phyloP scores from a whole-genome alignment of 2,797 vertebrate genomes.

The Champsocephalus esox region DNA sequence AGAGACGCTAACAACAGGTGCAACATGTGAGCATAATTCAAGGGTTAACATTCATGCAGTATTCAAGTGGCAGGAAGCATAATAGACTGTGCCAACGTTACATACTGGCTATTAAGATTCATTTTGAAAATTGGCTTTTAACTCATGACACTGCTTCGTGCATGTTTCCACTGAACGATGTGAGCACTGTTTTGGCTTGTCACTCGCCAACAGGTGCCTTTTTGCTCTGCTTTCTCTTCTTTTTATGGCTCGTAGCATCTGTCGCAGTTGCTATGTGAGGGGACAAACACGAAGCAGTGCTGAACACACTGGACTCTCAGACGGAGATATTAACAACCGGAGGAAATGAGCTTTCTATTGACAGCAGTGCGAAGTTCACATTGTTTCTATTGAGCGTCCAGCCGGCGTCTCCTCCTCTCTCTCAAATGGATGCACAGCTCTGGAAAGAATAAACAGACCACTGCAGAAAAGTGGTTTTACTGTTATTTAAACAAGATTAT shows the following conservation, averaged over 20 bases:
- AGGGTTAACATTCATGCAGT: too few relatives aligned
- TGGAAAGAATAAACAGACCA: too few relatives aligned
- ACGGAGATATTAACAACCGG: constrained; percentile 52
- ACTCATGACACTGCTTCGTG: not conserved
- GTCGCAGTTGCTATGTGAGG: constrained; percentile 67
- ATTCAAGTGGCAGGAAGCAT: too few relatives aligned
- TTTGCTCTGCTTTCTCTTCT: constrained; percentile 10
- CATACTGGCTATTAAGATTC: too few relatives aligned
- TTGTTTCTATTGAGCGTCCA: constrained; percentile 49
- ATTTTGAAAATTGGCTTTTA: too few relatives aligned
- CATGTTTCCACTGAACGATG: constrained; percentile 36
- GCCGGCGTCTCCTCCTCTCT: constrained; percentile 4
- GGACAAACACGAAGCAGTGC: constrained; percentile 59
- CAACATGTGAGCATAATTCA: too few relatives aligned
- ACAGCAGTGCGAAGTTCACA: constrained; percentile 68
- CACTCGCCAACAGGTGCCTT: not conserved
- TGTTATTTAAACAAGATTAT: too few relatives aligned
- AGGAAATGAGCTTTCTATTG: constrained; percentile 76
- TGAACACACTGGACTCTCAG: constrained; percentile 23
- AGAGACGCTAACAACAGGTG: too few relatives aligned
- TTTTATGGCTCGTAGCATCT: constrained; percentile 72
- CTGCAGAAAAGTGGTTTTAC: too few relatives aligned
- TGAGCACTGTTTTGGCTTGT: not conserved
- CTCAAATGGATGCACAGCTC: not conserved
- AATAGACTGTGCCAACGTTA: not conserved